phyloP scores from a whole-genome alignment of 2,797 vertebrate genomes.

The Cygnus olor region DNA sequence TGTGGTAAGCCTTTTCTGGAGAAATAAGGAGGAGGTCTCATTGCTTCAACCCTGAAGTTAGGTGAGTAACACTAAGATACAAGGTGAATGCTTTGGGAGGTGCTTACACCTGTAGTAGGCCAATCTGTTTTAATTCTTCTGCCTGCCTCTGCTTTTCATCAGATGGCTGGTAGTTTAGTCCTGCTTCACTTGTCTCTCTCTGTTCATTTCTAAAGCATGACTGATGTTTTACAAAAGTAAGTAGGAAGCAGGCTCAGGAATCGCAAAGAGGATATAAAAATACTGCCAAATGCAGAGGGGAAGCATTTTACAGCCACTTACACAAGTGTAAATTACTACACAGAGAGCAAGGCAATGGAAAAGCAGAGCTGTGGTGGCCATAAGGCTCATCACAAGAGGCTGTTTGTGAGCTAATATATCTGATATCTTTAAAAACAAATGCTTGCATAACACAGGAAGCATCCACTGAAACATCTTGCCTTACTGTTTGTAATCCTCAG shows the following conservation, averaged over 20 bases:
- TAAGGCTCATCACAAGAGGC: constrained; percentile 13
- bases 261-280: constrained; percentile 35
- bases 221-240: not conserved
- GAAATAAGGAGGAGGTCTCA: not conserved
- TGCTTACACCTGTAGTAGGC: not conserved
- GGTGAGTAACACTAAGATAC: not conserved
- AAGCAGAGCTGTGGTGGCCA: constrained; percentile 53
- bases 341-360: constrained; percentile 52
- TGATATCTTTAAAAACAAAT: not conserved
- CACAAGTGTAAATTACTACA: constrained; percentile 23
- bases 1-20: not conserved
- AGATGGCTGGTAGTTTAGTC: not conserved
- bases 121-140: not conserved
- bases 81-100: not conserved
- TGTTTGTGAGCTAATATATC: not conserved
- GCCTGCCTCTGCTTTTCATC: constrained; percentile 30
- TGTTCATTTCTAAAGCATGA: not conserved
- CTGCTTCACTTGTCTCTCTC: constrained; percentile 8
- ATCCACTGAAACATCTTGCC: not conserved
- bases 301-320: constrained; percentile 64
- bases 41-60: not conserved
- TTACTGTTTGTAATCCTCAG: not conserved
- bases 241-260: constrained; percentile 36
- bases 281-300: constrained; percentile 33
- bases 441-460: not conserved